A percentile compares a stretch with the other conserved stretches of the same genome.
Evolutionary conservation across 2,113 vertebrate genomes (phyloP).

Genomic region (Trematomus loennbergii): DNA sequence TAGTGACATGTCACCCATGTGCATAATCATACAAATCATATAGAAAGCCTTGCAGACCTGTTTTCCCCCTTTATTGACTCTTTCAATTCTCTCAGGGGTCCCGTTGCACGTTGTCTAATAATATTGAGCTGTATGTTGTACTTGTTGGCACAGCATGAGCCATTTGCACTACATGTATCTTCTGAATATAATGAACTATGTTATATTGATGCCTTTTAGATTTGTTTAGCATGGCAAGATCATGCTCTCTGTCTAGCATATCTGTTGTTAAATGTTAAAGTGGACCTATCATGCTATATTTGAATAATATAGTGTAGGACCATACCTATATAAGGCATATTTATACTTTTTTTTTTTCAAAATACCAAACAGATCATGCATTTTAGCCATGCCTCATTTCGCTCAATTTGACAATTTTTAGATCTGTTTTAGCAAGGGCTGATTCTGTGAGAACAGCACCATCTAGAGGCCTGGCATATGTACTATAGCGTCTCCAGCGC

Average conservation of each 20-base stretch:
- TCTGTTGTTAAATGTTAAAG: constrained; percentile 9
- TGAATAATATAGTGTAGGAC: too few relatives aligned
- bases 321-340: too few relatives aligned
- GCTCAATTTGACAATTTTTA: too few relatives aligned
- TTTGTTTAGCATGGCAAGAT: constrained; percentile 15
- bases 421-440: too few relatives aligned
- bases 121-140: constrained; percentile 2
- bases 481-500: too few relatives aligned
- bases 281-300: too few relatives aligned
- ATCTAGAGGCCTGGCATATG: too few relatives aligned
- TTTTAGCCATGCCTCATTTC: too few relatives aligned
- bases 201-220: background rate
- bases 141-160: constrained; percentile 13
- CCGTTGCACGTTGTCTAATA: background rate
- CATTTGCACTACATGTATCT: constrained; percentile 42
- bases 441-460: too few relatives aligned
- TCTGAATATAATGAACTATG: background rate
- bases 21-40: background rate
- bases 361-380: too few relatives aligned
- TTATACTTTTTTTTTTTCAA: too few relatives aligned
- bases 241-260: background rate
- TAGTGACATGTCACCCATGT: background rate
- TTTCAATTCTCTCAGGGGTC: background rate
- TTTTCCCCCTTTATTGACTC: background rate
- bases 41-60: background rate